phyloP scores from a whole-genome alignment of 2,113 vertebrate genomes.

The Hippoglossus stenolepis region DNA sequence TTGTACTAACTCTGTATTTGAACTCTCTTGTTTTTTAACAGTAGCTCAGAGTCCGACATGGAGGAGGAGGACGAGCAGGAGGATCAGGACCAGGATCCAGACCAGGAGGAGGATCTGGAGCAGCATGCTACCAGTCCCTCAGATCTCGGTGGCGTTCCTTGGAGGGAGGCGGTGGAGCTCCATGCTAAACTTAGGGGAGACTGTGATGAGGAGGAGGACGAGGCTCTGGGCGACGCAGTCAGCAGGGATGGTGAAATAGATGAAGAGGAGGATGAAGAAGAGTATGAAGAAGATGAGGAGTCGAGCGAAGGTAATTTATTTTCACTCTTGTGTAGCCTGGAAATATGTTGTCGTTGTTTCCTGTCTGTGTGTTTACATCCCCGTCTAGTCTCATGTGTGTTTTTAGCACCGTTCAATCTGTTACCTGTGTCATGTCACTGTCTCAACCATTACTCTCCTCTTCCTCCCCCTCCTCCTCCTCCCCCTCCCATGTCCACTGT shows the following conservation, averaged over 20 bases:
- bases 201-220: slow-evolving; percentile 75
- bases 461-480: slow-evolving; percentile 28
- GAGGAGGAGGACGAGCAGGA: slow-evolving; percentile 84
- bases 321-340: not conserved
- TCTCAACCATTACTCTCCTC: slow-evolving; percentile 35
- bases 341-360: not conserved
- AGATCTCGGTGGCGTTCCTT: slow-evolving; percentile 92
- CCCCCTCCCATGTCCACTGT: slow-evolving; percentile 19
- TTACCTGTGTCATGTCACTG: slow-evolving; percentile 31
- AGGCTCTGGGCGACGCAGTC: slow-evolving; percentile 48
- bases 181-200: slow-evolving; percentile 89
- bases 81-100: slow-evolving; percentile 38
- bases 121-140: slow-evolving; percentile 82
- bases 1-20: not conserved
- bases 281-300: slow-evolving; percentile 71
- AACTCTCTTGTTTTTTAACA: slow-evolving; percentile 59
- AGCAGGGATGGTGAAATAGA: slow-evolving; percentile 71
- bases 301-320: slow-evolving; percentile 89
- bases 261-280: slow-evolving; percentile 65
- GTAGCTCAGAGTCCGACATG: slow-evolving; percentile 98
- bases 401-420: not conserved
- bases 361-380: not conserved
- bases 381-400: not conserved
- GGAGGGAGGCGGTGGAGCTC: slow-evolving; percentile 93
- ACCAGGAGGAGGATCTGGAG: slow-evolving; percentile 77